Base-by-base conservation (phyloP, 2,888 invertebrate species). In the Morpho deidamia region DNA sequence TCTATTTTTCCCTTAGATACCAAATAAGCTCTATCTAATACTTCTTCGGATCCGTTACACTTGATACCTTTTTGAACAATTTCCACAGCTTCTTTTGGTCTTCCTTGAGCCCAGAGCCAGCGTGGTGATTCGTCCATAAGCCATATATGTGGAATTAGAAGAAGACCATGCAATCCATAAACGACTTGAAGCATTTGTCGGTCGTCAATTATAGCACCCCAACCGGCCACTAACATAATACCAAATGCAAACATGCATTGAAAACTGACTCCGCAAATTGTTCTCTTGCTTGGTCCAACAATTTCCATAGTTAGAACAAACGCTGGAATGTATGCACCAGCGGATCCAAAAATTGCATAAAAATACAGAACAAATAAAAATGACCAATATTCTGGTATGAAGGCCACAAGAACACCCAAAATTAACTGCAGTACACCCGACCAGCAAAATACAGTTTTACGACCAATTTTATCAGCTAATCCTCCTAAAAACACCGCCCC, bases 61-160 rank as follows among this genome's bases (percentile, higher is more conserved):
- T 92, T 93, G n/a, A 95, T 76, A n/a, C 93, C 96, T 70, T 92
- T 94, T 63, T 93, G 91, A 5, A 96, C 92, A 58, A 96, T 95
- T 8, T 91, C 90, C 0, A 96, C 91, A 0, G 96, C 94, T 78
- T 96, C 95, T 47, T 91, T 90, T 0, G 91, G 85, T 44, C 93
- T 90, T 0, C 96, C 96, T 73, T 96, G 95, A 37, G 94, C 93
- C 96, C 96, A 96, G 7, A 96, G 79, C 96, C 96, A 97, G 11
- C 96, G 91, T 0, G 96, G 96, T 7, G 96, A 96, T 83, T 97
- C 96, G 66, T 96, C 96, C 92, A 97, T 94, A 5, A 95, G 81
- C 96, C 96, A 96, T 92, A 95, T 95, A 71, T 96, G 96, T 1
- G 92, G 94, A 35, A 96, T 78, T 0, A 96, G 90, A 0, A 95